Percentiles rank a stretch among this genome's conserved stretches.
Evolutionary conservation across 2,888 invertebrate species (phyloP).

Genomic region (Amblyjoppa proteus): DNA sequence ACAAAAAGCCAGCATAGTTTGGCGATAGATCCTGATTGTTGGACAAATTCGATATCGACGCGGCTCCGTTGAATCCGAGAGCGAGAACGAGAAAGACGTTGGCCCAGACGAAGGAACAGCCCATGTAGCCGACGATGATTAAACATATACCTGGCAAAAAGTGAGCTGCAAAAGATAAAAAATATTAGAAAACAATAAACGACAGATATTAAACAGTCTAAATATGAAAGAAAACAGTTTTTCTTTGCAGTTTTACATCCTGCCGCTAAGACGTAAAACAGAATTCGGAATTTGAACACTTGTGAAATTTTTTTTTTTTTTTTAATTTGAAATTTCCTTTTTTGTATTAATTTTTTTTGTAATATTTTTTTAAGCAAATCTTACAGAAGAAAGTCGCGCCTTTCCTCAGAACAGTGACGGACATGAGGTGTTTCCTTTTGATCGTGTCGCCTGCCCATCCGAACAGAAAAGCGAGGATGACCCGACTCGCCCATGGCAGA

Average conservation of each 20-base stretch:
- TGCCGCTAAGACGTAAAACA: background rate
- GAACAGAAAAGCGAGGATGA: slow-evolving; percentile 90
- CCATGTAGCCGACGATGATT: slow-evolving; percentile 79
- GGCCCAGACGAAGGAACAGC: slow-evolving; percentile 75
- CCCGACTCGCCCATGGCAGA: slow-evolving; percentile 90
- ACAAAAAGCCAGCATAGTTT: slow-evolving; percentile 90
- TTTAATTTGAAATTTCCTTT: background rate
- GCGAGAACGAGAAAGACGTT: slow-evolving; percentile 79
- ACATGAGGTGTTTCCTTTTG: slow-evolving; percentile 84
- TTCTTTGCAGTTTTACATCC: too few relatives aligned
- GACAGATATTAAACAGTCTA: background rate
- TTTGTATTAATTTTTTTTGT: background rate
- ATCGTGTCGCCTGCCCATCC: slow-evolving; percentile 90
- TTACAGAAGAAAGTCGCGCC: slow-evolving; percentile 80
- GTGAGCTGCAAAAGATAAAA: slow-evolving; percentile 84
- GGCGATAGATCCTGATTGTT: slow-evolving; percentile 90
- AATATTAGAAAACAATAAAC: background rate
- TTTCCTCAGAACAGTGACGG: slow-evolving; percentile 82
- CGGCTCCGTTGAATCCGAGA: slow-evolving; percentile 81
- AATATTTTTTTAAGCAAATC: slow-evolving; percentile 27
- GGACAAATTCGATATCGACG: slow-evolving; percentile 86
- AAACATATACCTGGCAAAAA: slow-evolving; percentile 87
- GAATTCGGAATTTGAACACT: background rate
- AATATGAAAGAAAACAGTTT: background rate
- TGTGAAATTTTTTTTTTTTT: background rate